phyloP scores from a whole-genome alignment of 2,888 invertebrate genomes.

The Scelioninae gen. 2 region DNA sequence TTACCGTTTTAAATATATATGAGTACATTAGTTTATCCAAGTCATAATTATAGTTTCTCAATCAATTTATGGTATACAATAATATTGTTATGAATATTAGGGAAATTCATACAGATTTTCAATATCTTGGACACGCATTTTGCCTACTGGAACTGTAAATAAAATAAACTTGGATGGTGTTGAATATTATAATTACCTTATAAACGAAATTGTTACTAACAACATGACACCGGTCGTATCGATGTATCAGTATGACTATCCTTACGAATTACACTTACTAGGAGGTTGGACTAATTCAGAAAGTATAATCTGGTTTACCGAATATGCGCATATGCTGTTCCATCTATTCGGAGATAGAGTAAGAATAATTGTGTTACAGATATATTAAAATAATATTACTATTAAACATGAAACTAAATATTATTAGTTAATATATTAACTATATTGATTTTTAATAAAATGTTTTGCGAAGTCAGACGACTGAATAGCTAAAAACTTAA shows the following conservation, averaged over 20 bases:
- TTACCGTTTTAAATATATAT: too few relatives aligned
- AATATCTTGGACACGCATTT: conserved; percentile 64
- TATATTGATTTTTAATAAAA: too few relatives aligned
- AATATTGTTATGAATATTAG: conserved; percentile 69
- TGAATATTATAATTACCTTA: conserved; percentile 85
- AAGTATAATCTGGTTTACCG: conserved; percentile 80
- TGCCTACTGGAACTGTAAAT: conserved; percentile 73
- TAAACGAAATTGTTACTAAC: conserved; percentile 80
- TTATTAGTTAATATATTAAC: too few relatives aligned
- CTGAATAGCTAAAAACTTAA: too few relatives aligned
- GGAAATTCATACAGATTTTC: conserved; percentile 62
- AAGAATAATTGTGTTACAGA: conserved; percentile 2
- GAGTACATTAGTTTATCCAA: too few relatives aligned
- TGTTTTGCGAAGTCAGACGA: too few relatives aligned
- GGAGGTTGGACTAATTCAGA: conserved; percentile 83
- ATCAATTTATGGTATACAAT: too few relatives aligned
- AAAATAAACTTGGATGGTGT: conserved; percentile 83
- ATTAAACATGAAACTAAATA: too few relatives aligned
- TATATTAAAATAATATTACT: too few relatives aligned
- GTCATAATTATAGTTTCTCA: too few relatives aligned
- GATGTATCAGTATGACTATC: conserved; percentile 77
- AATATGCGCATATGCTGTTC: conserved; percentile 77
- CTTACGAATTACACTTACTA: conserved; percentile 80
- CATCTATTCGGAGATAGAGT: conserved; percentile 75
- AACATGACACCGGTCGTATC: conserved; percentile 80